These are phyloP conservation scores for Crioceris asparagi DNA, from an alignment of 2,888 invertebrate species.

Conservation along the genomic window DNA sequence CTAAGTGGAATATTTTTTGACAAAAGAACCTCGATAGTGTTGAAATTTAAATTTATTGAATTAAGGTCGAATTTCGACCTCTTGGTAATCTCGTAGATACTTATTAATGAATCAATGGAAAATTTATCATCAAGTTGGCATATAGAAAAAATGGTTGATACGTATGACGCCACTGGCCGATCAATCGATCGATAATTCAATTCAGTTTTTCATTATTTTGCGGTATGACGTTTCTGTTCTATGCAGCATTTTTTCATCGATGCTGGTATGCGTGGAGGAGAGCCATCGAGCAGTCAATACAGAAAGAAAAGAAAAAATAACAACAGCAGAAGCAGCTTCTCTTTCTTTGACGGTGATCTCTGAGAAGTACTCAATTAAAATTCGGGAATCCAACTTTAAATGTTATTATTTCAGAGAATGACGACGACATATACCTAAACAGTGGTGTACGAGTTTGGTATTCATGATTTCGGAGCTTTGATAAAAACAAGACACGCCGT, in stretches of 20 bases:
- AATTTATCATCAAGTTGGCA: no score
- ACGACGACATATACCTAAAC: not conserved
- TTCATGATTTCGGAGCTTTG: conserved; percentile 21
- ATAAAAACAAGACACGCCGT: conserved; percentile 23
- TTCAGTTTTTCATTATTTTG: conserved; percentile 19
- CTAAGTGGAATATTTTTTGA: no score
- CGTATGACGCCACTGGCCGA: no score
- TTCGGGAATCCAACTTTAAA: conserved; percentile 29
- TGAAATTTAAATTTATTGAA: no score
- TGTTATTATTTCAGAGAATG: conserved; percentile 29
- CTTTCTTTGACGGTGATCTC: conserved; percentile 24
- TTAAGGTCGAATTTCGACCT: no score
- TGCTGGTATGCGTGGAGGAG: conserved; percentile 11
- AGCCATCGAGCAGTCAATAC: conserved; percentile 12
- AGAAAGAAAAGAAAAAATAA: conserved; percentile 11
- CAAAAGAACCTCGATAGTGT: no score
- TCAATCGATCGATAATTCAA: no score
- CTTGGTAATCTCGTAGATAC: no score
- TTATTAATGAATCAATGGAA: no score
- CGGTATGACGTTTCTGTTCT: conserved; percentile 19
- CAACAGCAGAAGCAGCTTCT: no score
- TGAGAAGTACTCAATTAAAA: conserved; percentile 32
- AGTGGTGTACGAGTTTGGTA: conserved; percentile 15
- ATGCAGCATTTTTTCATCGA: conserved; percentile 10
- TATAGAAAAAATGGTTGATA: no score